Base-by-base conservation (phyloP, 2,797 vertebrate genomes). In the Sciurus vulgaris region DNA sequence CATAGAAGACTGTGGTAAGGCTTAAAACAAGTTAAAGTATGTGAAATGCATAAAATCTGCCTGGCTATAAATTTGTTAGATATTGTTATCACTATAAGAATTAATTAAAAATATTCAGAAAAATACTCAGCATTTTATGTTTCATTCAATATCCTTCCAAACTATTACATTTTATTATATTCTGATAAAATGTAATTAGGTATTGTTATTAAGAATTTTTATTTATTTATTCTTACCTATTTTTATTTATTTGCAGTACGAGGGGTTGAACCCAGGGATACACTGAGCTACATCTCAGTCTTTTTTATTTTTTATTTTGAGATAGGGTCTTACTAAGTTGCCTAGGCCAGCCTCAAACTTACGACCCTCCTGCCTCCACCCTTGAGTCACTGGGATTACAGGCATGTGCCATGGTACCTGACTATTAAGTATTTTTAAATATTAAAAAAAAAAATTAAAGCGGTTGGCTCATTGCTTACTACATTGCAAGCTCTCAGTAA, bases 21-120 rank as follows among this genome's bases (percentile, higher is more conserved):
- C 51, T 91, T 90, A 70, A 84, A 91, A 87, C 18, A 78, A 92
- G 44, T 67, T 81, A 63, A 69, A 38, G 30, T 41, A 47, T 5
- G 7, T 74, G n/a, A 79, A 81, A 61, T n/a, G 30, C 14, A 69
- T 86, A 56, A 78, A 83, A 87, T 3, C 20, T 63, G 24, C 9
- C 41, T 47, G 41, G 22, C 56, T 82, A 18, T 41, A 6, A 33
- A 26, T 76, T 41, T 84, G 24, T 79, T 69, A 35, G 41, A 51
- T 63, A 70, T 83, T 51, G 11, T 95, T 72, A 88, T 59, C 17
- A 3, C 70, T 56, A 22, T 1, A 22, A 82, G 72, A 69, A 41
- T 87, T 91, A 20, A 76, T 44, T 56, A 38, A 85, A 59, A 82
- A 93, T 77, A 72, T 65, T 26, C 47, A 86, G 88, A 67, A 82